phyloP scores from a whole-genome alignment of 2,888 invertebrate species.

The Leptura quadrifasciata region DNA sequence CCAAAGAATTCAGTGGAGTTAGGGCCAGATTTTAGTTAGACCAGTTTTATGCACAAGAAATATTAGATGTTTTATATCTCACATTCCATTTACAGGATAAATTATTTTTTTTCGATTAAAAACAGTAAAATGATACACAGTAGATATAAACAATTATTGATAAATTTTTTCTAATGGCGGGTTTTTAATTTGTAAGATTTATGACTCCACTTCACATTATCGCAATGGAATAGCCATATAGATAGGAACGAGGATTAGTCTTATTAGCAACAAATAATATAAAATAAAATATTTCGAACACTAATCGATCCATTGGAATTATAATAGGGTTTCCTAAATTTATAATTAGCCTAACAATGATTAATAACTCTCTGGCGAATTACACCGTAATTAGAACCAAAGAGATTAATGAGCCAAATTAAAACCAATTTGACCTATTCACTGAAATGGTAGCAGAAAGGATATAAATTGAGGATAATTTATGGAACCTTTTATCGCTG shows the following conservation, averaged over 20 bases:
- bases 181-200: not conserved
- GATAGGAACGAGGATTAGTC: not conserved
- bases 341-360: not conserved
- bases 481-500: not conserved
- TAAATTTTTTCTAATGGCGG: not conserved
- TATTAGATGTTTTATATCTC: too few relatives aligned
- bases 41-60: too few relatives aligned
- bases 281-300: not conserved
- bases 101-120: too few relatives aligned
- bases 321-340: not conserved
- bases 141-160: not conserved
- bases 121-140: not conserved
- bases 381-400: not conserved
- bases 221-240: not conserved
- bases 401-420: not conserved
- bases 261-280: not conserved
- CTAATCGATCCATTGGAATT: not conserved
- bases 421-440: not conserved
- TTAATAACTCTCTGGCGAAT: not conserved
- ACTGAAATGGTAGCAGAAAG: not conserved
- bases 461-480: not conserved
- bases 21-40: too few relatives aligned
- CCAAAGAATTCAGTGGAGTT: too few relatives aligned
- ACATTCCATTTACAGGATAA: too few relatives aligned
- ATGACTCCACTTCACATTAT: not conserved